phyloP scores from a whole-genome alignment of 2,888 invertebrate species.

The Melitaea athalia region DNA sequence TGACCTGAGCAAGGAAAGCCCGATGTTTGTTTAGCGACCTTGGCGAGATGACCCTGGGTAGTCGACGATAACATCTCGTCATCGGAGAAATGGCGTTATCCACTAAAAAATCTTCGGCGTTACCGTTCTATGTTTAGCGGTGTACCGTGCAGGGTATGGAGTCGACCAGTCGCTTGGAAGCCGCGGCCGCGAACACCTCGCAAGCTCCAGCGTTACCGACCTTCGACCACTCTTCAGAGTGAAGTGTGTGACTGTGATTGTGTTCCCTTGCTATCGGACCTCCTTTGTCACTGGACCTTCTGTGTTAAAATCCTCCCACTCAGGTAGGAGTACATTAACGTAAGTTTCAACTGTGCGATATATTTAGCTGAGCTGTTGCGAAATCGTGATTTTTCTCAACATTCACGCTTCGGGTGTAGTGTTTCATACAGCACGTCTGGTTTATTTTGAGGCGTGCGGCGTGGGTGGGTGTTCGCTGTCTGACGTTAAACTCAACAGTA shows the following conservation, averaged over 20 bases:
- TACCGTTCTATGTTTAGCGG: conserved; percentile 69
- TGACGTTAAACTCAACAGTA: conserved; percentile 43
- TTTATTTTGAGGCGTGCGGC: conserved; percentile 68
- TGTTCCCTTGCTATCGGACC: conserved; percentile 55
- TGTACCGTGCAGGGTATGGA: conserved; percentile 52
- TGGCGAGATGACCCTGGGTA: conserved; percentile 54
- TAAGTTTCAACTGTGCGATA: conserved; percentile 10
- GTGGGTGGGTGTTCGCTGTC: conserved; percentile 65
- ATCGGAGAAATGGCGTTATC: conserved; percentile 66
- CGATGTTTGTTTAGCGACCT: conserved; percentile 74
- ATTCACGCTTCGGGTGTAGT: conserved; percentile 60
- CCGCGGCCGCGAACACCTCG: conserved; percentile 77
- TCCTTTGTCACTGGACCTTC: conserved; percentile 49
- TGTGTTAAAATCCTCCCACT: conserved; percentile 35
- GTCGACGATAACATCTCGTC: conserved; percentile 51
- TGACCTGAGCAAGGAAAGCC: conserved; percentile 37
- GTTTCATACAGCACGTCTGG: conserved; percentile 73
- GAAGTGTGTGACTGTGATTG: conserved; percentile 80
- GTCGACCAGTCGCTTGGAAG: conserved; percentile 74
- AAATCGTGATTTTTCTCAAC: conserved; percentile 39
- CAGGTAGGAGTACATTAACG: conserved; percentile 42
- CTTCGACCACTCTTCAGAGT: conserved; percentile 77
- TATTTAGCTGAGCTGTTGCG: conserved; percentile 37
- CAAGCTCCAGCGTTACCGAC: conserved; percentile 72
- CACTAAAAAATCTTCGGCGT: conserved; percentile 51